Evolutionary conservation across 2,797 vertebrate genomes (phyloP).

Genomic region (Spatula clypeata): DNA sequence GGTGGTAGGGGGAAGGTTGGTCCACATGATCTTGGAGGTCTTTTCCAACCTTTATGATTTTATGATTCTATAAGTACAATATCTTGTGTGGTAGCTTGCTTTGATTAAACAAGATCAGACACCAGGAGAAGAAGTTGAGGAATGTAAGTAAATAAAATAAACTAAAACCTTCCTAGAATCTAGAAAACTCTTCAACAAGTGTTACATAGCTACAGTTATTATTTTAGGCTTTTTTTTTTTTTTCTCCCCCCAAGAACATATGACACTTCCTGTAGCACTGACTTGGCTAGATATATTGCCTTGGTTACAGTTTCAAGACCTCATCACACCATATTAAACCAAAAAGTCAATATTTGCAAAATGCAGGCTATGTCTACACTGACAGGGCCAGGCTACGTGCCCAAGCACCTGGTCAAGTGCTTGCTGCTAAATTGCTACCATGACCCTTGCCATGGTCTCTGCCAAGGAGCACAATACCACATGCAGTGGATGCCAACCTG

Average conservation of each 20-base stretch:
- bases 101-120: not conserved
- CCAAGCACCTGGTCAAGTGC: not conserved
- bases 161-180: not conserved
- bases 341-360: not conserved
- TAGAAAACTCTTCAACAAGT: not conserved
- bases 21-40: too few relatives aligned
- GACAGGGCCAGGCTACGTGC: not conserved
- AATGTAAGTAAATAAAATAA: not conserved
- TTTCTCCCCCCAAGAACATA: not conserved
- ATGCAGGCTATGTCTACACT: not conserved
- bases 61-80: not conserved
- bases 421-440: not conserved
- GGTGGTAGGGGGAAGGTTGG: too few relatives aligned
- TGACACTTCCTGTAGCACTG: not conserved
- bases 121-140: not conserved
- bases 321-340: not conserved
- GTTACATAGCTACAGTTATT: not conserved
- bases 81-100: not conserved
- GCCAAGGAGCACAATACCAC: rapidly evolving
- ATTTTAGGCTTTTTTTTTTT: not conserved
- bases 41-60: too few relatives aligned
- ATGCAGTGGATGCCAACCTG: not conserved
- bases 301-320: not conserved
- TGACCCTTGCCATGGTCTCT: not conserved
- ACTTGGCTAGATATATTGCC: not conserved